Evolutionary conservation across 23 tunicate genomes (phyloP).

Genomic region (Aplidium turbinatum): DNA sequence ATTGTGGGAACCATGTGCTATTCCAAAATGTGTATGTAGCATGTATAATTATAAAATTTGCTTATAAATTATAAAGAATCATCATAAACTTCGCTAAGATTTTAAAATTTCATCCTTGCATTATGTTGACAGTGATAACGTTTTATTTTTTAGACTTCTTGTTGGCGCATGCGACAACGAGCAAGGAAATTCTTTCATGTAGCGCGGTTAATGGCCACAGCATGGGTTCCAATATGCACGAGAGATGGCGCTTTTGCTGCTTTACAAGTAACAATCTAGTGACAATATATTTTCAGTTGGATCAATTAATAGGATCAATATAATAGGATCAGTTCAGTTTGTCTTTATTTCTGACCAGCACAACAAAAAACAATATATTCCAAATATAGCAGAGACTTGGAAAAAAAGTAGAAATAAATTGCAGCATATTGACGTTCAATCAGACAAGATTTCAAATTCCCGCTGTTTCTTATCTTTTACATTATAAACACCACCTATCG

Average conservation of each 20-base stretch:
- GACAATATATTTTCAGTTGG: too few relatives aligned
- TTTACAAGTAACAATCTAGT: slow-evolving; percentile 43
- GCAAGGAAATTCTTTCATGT: slow-evolving; percentile 7
- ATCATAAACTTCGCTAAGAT: not conserved
- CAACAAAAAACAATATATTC: too few relatives aligned
- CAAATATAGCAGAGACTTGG: too few relatives aligned
- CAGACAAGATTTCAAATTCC: too few relatives aligned
- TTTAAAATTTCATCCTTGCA: too few relatives aligned
- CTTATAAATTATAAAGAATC: not conserved
- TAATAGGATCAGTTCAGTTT: too few relatives aligned
- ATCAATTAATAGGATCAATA: too few relatives aligned
- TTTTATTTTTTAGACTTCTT: slow-evolving; percentile 25
- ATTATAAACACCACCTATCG: too few relatives aligned
- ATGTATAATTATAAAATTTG: not conserved
- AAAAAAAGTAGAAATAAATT: too few relatives aligned
- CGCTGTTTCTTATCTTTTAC: too few relatives aligned
- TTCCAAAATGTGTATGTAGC: slow-evolving; percentile 75
- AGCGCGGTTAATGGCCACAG: slow-evolving; percentile 3
- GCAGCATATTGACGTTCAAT: too few relatives aligned
- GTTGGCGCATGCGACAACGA: slow-evolving; percentile 61
- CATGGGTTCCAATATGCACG: slow-evolving; percentile 57
- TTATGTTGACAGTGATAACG: not conserved
- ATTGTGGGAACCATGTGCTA: slow-evolving; percentile 71
- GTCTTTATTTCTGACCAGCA: too few relatives aligned
- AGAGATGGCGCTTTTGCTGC: slow-evolving; percentile 36